phyloP scores from a whole-genome alignment of 1,140 invertebrate species.

The Macrotrachela quadricornifera region DNA sequence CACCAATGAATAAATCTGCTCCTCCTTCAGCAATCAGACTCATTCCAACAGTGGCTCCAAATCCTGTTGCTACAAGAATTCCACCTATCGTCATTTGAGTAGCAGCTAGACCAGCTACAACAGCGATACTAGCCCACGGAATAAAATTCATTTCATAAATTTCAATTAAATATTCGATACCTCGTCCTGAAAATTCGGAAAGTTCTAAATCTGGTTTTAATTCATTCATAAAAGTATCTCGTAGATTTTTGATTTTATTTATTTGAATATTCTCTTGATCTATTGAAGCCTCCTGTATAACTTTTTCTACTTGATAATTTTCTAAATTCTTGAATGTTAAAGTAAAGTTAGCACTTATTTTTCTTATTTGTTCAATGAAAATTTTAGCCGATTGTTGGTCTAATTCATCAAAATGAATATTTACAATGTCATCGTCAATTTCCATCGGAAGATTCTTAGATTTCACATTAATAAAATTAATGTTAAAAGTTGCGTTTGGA shows the following conservation, averaged over 20 bases:
- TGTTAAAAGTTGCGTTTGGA: too few relatives aligned
- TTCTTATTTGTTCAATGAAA: not conserved
- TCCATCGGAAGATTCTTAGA: too few relatives aligned
- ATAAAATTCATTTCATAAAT: not conserved
- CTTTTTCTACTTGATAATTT: not conserved
- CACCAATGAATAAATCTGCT: too few relatives aligned
- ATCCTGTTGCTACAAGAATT: too few relatives aligned
- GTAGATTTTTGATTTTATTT: not conserved
- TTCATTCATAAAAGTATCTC: not conserved
- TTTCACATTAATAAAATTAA: too few relatives aligned
- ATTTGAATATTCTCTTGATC: not conserved
- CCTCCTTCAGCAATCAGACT: too few relatives aligned
- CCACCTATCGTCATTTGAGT: too few relatives aligned
- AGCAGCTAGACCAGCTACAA: too few relatives aligned
- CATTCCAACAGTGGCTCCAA: too few relatives aligned
- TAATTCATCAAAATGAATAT: not conserved
- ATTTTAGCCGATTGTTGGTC: not conserved
- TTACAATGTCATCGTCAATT: not conserved
- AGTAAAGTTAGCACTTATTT: not conserved
- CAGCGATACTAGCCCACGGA: not conserved
- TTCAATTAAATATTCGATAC: not conserved
- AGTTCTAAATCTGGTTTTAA: not conserved
- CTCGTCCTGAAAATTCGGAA: not conserved
- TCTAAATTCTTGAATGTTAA: not conserved
- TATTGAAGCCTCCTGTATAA: not conserved